Conservation (phyloP, 2,797 vertebrate genomes). For the Melanotaenia nigrans region DNA sequence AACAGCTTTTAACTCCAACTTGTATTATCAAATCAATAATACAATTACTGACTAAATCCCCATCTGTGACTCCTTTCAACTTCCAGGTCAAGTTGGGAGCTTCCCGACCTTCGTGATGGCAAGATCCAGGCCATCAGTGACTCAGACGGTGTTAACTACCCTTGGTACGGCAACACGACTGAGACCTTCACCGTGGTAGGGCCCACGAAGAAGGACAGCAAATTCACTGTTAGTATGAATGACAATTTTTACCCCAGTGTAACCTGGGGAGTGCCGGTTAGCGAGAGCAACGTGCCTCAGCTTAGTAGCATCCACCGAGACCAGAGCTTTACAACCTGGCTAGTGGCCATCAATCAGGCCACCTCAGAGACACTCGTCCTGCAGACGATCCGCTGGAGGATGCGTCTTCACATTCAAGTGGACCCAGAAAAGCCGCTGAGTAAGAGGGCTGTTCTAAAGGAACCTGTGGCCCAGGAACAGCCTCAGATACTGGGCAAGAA, state of each 20-base stretch:
- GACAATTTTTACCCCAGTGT: constrained; percentile 99
- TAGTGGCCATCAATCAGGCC: constrained; percentile 93
- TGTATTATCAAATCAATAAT: not conserved
- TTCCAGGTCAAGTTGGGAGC: constrained; percentile 97
- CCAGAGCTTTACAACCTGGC: constrained; percentile 98
- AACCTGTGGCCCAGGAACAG: constrained; percentile 92
- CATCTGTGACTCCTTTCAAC: constrained; percentile 13
- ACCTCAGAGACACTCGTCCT: constrained; percentile 90
- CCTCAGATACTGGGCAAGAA: constrained; percentile 92
- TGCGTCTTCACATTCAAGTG: constrained; percentile 93
- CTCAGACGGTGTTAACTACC: constrained; percentile 97
- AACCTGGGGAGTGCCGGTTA: constrained; percentile 97
- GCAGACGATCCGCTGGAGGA: constrained; percentile 96
- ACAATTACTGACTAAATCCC: constrained; percentile 12
- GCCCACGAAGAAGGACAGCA: constrained; percentile 93
- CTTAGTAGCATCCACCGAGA: constrained; percentile 94
- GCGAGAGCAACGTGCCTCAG: constrained; percentile 92
- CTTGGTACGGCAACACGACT: constrained; percentile 98
- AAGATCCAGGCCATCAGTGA: constrained; percentile 96
- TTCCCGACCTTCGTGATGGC: constrained; percentile 91
- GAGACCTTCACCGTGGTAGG: constrained; percentile 95
- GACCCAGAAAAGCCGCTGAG: constrained; percentile 90
- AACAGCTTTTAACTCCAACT: not conserved
- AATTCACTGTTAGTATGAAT: constrained; percentile 96
- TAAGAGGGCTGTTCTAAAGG: constrained; percentile 88